Conservation (phyloP, 2,888 invertebrate species). For the Aleiodes alternator region DNA sequence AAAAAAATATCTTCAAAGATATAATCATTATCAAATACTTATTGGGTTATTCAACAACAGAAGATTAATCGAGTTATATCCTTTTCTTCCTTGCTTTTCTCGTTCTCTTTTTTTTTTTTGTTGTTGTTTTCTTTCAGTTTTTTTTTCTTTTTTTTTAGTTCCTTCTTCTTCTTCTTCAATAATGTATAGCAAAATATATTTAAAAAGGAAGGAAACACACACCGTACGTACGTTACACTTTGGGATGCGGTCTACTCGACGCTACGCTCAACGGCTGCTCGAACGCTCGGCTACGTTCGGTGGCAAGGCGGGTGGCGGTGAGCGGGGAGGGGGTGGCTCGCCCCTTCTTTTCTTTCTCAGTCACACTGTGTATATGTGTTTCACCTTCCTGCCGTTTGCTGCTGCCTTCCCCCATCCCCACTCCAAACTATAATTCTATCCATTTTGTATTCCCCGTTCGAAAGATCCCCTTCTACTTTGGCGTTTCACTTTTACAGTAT, state of each 20-base stretch:
- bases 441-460: conserved; percentile 15
- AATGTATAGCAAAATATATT: conserved; percentile 40
- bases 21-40: no score
- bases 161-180: conserved; percentile 5
- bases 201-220: conserved; percentile 48
- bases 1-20: background rate
- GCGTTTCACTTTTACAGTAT: conserved; percentile 18
- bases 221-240: conserved; percentile 60
- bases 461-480: background rate
- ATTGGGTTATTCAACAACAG: no score
- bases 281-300: conserved; percentile 72
- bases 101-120: conserved; percentile 29
- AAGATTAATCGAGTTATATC: background rate
- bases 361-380: conserved; percentile 56
- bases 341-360: conserved; percentile 66
- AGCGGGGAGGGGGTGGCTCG: conserved; percentile 60
- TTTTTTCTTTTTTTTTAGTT: conserved; percentile 32
- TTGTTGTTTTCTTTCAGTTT: conserved; percentile 20
- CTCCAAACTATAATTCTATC: conserved; percentile 41
- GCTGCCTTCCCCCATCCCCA: conserved; percentile 43
- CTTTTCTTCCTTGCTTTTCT: conserved; percentile 17
- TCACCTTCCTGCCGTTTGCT: conserved; percentile 58
- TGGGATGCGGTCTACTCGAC: conserved; percentile 72
- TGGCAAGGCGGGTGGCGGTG: conserved; percentile 64
- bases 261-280: conserved; percentile 71